Percentiles rank a stretch among this genome's conserved stretches.
phyloP scores from a whole-genome alignment of 2,888 invertebrate species.

The Saturnia japonica region DNA sequence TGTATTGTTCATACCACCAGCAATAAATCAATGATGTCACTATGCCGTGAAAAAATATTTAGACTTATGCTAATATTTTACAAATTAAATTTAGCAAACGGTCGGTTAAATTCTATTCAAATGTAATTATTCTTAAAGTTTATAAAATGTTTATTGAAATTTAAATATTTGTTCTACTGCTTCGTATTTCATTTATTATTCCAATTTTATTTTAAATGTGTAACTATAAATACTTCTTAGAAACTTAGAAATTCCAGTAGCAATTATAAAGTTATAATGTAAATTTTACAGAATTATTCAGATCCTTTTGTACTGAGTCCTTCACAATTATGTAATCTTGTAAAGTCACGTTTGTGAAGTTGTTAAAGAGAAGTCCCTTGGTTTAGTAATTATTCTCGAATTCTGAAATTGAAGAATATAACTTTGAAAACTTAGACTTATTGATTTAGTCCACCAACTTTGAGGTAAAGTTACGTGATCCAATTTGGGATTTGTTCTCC shows the following conservation, averaged over 20 bases:
- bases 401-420: slow-evolving; percentile 35
- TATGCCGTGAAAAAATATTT: no score
- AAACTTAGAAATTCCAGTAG: slow-evolving; percentile 3
- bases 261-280: slow-evolving; percentile 18
- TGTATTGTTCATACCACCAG: no score
- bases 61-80: no score
- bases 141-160: neutral
- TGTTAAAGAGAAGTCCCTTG: slow-evolving; percentile 30
- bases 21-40: no score
- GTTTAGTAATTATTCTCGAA: slow-evolving; percentile 37
- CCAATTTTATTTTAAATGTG: neutral
- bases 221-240: slow-evolving; percentile 1
- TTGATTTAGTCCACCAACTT: slow-evolving; percentile 38
- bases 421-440: slow-evolving; percentile 35
- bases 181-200: neutral
- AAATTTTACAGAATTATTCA: slow-evolving; percentile 12
- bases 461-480: slow-evolving; percentile 38
- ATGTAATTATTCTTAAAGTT: neutral
- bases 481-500: slow-evolving; percentile 35
- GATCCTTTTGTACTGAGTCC: slow-evolving; percentile 24
- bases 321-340: slow-evolving; percentile 34
- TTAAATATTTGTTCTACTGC: neutral
- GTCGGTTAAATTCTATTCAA: neutral
- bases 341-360: slow-evolving; percentile 35
- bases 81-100: neutral